Conservation (phyloP, 2,113 vertebrate species). For the Phalacrocorax brasilianus region DNA sequence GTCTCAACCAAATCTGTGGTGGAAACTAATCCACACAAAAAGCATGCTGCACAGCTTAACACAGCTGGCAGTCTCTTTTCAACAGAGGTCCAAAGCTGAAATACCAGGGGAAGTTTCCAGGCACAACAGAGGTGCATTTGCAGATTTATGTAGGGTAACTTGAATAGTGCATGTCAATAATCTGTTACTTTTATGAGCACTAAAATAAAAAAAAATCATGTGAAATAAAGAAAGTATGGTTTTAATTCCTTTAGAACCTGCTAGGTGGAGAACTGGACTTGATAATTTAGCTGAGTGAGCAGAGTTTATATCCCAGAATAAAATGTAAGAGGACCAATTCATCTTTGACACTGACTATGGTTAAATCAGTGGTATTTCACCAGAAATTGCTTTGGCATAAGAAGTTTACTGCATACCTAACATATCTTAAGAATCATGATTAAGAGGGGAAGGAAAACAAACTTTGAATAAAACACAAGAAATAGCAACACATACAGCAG, state of each 20-base stretch:
- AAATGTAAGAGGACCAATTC: not conserved
- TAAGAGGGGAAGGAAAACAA: not conserved
- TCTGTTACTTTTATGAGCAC: conserved; percentile 14
- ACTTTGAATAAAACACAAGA: not conserved
- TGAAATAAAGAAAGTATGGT: not conserved
- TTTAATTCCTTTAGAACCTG: conserved; percentile 17
- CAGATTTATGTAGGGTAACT: not conserved
- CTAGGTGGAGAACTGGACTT: not conserved
- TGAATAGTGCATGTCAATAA: not conserved
- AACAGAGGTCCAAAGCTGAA: not conserved
- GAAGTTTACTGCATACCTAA: not conserved
- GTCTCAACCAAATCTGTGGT: not conserved
- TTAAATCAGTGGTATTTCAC: not conserved
- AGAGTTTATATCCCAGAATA: not conserved
- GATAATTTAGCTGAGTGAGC: not conserved
- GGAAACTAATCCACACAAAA: not conserved
- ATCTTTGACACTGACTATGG: not conserved
- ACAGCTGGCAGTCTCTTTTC: not conserved
- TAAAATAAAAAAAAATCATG: not conserved
- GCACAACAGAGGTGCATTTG: not conserved
- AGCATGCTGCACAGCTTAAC: not conserved
- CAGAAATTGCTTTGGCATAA: not conserved
- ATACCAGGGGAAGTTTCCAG: not conserved
- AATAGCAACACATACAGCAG: not conserved
- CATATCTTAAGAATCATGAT: not conserved